These are phyloP conservation scores for Eurytoma adleriae DNA, from an alignment of 2,888 invertebrate species.

Conservation along the genomic window DNA sequence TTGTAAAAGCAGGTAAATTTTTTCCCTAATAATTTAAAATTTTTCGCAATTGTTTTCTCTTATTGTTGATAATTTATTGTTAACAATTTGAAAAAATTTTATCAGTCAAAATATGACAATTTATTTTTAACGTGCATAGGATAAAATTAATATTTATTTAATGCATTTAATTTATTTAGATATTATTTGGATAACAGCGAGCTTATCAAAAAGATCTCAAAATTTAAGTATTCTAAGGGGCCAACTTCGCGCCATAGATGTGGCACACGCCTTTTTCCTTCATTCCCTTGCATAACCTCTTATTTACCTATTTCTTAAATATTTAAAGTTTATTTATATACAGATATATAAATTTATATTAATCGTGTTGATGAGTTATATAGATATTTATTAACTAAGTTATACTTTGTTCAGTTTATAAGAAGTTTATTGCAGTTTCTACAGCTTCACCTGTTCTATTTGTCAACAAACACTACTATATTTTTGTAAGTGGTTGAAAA, in stretches of 20 bases:
- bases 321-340: slow-evolving; percentile 1
- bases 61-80: too few relatives aligned
- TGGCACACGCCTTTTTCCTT: not conserved
- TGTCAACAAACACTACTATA: slow-evolving; percentile 10
- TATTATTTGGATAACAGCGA: not conserved
- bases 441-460: not conserved
- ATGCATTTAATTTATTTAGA: not conserved
- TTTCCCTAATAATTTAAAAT: too few relatives aligned
- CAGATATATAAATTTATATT: not conserved
- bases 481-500: not conserved
- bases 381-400: not conserved
- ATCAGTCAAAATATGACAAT: not conserved
- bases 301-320: slow-evolving; percentile 7
- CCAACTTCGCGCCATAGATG: slow-evolving; percentile 5
- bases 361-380: not conserved
- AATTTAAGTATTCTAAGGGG: slow-evolving; percentile 12
- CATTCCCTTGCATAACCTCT: slow-evolving; percentile 9
- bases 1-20: too few relatives aligned
- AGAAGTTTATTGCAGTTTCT: not conserved
- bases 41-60: too few relatives aligned
- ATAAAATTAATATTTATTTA: not conserved
- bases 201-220: not conserved
- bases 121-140: not conserved
- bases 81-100: too few relatives aligned
- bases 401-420: not conserved